Evolutionary conservation across 2,113 vertebrate genomes (phyloP), one percentile per base, ranked within the genome.

Genomic region (Platichthys flesus): DNA sequence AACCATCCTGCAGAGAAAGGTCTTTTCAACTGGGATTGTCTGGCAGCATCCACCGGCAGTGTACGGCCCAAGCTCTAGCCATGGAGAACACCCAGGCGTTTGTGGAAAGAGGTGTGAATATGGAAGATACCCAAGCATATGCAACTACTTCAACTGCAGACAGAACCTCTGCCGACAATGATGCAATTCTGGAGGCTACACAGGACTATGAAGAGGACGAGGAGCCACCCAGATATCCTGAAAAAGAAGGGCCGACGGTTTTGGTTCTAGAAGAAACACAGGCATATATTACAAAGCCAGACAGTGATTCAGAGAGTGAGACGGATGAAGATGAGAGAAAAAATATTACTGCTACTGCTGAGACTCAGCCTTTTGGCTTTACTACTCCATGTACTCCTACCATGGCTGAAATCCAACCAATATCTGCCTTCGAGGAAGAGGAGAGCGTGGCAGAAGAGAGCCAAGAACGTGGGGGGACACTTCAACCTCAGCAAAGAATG

Each of bases 211-310:
- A 55, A 69, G 76, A 64, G 5, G 26, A 64, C 1, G 61, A 79
- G n/a, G 81, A 74, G 58, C 5, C 66, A 59, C 42, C 6, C 21
- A 45, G 8, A 45, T 64, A 28, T 65, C 82, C 71, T 31, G 67
- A 23, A 37, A 74, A 45, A 67, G 73, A 67, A 24, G 37, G n/a
- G 12, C 72, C 51, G 42, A 71, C 31, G 15, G 66, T 89, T 74
- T 60, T 91, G 18, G 83, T 81, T 28, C 60, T 90, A 23, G 84
- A 93, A 60, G 87, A 82, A 68, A 95, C 94, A 13, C 93, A 94
- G 71, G 84, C 87, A 2, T 94, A 90, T 58, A 65, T 79, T 37
- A 51, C 74, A 60, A 81, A 83, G n/a, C 2, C 58, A 1, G 15
- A 2, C 24, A n/a, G 14, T 72, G 65, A 81, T 26, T 54, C 61